phyloP scores from a whole-genome alignment of 2,888 invertebrate genomes.

The Myopa testacea region DNA sequence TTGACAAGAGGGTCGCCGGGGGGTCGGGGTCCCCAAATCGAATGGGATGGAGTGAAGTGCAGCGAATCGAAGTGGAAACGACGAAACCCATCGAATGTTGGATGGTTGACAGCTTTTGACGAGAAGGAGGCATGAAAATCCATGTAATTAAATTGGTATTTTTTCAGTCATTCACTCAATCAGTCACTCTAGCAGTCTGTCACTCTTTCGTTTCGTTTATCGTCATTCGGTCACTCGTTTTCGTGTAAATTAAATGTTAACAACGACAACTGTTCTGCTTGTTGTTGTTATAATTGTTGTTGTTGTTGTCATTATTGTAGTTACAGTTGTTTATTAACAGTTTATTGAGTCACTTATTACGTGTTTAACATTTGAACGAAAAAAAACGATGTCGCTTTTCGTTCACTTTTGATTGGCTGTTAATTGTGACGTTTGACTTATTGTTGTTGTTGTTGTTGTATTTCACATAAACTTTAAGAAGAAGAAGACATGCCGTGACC shows the following conservation, averaged over 20 bases:
- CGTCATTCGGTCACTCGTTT: not conserved
- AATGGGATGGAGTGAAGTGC: not conserved
- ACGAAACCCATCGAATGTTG: not conserved
- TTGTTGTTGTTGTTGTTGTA: no score
- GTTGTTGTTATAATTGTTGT: not conserved
- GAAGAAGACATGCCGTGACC: no score
- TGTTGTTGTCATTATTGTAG: not conserved
- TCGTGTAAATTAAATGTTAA: slow-evolving; percentile 6
- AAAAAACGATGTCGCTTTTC: not conserved
- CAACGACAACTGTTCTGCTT: not conserved
- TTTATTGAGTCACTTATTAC: slow-evolving; percentile 33
- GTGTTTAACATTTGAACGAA: slow-evolving; percentile 29
- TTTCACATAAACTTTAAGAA: no score
- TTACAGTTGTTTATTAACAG: not conserved
- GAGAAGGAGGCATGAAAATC: slow-evolving; percentile 1
- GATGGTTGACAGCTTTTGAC: not conserved
- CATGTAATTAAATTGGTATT: slow-evolving; percentile 19
- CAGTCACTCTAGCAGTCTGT: not conserved
- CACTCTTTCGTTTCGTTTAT: not conserved
- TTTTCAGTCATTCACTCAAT: not conserved
- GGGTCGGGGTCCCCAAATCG: not conserved
- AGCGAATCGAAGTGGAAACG: not conserved
- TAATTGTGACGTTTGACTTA: not conserved
- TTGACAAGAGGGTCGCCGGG: not conserved
- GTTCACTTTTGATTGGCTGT: slow-evolving; percentile 17